Evolutionary conservation across 2,888 invertebrate genomes (phyloP).

Genomic region (Agapostemon virescens): DNA sequence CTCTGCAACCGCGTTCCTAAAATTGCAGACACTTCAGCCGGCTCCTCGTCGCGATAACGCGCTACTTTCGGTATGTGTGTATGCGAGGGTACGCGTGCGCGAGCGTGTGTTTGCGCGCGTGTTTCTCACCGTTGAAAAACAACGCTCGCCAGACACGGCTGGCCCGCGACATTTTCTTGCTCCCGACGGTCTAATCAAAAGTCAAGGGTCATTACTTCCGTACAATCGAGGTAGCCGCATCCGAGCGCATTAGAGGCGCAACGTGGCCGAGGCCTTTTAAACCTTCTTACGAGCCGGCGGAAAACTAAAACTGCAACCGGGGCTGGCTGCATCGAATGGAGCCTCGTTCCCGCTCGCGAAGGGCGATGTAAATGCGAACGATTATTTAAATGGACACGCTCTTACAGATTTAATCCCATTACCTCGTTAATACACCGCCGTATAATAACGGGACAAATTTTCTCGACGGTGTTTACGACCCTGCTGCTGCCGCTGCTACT

Average conservation of each 20-base stretch:
- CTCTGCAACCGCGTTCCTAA: slow-evolving; percentile 6
- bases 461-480: not conserved
- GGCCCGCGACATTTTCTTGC: not conserved
- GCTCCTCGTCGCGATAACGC: slow-evolving; percentile 8
- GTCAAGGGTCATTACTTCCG: slow-evolving; percentile 17
- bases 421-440: not conserved
- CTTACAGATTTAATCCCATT: slow-evolving; percentile 7
- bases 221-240: slow-evolving; percentile 9
- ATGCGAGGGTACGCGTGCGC: too few relatives aligned
- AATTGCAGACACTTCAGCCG: not conserved
- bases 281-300: slow-evolving; percentile 7
- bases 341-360: not conserved
- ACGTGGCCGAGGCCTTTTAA: not conserved
- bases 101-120: not conserved
- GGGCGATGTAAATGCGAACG: slow-evolving; percentile 1
- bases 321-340: slow-evolving; percentile 3
- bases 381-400: slow-evolving; percentile 5
- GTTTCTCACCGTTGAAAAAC: not conserved
- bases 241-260: not conserved
- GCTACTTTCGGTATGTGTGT: too few relatives aligned
- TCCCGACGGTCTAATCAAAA: slow-evolving; percentile 6
- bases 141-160: not conserved
- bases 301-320: not conserved
- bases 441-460: slow-evolving; percentile 6
- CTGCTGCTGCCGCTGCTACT: too few relatives aligned